A percentile compares a stretch with the other conserved stretches of the same genome.
These are phyloP conservation scores for Globodera rostochiensis DNA, from an alignment of 1,140 invertebrate species.

Conservation along the genomic window DNA sequence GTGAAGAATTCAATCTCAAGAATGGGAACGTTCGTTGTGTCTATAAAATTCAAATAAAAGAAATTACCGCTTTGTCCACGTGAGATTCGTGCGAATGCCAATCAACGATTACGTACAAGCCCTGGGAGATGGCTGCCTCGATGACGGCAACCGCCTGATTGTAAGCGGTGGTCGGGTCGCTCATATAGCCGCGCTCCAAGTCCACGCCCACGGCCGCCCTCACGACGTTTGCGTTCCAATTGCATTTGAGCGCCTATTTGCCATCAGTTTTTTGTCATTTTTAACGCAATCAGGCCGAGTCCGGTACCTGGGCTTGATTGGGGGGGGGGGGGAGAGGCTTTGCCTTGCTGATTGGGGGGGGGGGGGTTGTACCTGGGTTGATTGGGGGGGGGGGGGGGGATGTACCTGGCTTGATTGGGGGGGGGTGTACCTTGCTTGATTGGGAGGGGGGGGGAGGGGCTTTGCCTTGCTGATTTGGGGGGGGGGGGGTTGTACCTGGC, in stretches of 20 bases:
- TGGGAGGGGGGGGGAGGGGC: no score
- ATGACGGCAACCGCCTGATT: conserved; percentile 7
- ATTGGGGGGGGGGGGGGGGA: no score
- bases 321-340: no score
- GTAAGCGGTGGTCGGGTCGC: not conserved
- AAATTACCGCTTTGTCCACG: conserved; percentile 1
- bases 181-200: not conserved
- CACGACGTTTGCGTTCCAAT: conserved; percentile 33
- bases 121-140: conserved; percentile 26
- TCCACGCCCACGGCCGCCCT: conserved; percentile 39
- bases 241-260: conserved; percentile 23
- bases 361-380: no score
- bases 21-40: not conserved
- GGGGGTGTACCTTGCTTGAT: no score
- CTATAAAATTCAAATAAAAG: not conserved
- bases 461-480: no score
- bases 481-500: no score
- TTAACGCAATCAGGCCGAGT: no score
- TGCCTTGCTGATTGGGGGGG: no score
- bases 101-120: conserved; percentile 33
- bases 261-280: not conserved
- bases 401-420: no score
- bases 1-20: conserved; percentile 24
- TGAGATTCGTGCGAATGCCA: not conserved
- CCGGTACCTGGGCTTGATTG: no score